These are phyloP conservation scores for Dryobates pubescens DNA, from an alignment of 2,797 vertebrate genomes.

Conservation along the genomic window DNA sequence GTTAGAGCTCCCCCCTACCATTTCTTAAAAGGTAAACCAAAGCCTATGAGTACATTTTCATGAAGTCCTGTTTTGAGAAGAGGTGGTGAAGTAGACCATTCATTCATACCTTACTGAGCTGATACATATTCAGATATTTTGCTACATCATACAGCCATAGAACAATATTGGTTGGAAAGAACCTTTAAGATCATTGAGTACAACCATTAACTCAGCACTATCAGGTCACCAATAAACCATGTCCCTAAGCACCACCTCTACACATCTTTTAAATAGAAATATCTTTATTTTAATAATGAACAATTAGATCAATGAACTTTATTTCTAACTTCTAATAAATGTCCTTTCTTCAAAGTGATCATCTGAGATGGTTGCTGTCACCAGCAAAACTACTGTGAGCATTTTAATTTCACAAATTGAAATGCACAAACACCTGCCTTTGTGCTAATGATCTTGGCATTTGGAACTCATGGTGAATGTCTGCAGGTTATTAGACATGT, in stretches of 20 bases:
- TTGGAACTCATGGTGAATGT: slow-evolving; percentile 38
- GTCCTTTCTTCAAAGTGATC: not conserved
- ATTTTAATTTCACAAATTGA: slow-evolving; percentile 40
- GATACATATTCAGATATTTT: not conserved
- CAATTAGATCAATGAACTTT: not conserved
- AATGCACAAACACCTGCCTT: slow-evolving; percentile 46
- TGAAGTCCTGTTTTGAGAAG: not conserved
- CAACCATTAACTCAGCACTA: not conserved
- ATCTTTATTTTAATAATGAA: not conserved
- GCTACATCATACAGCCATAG: not conserved
- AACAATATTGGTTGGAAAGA: not conserved
- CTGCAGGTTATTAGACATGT: slow-evolving; percentile 36
- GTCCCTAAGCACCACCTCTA: not conserved
- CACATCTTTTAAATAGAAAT: not conserved
- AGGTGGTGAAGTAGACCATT: not conserved
- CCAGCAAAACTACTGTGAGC: slow-evolving; percentile 24
- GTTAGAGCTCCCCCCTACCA: not conserved
- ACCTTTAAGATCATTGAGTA: not conserved
- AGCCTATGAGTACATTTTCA: not conserved
- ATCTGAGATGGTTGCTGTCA: not conserved
- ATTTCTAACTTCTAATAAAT: not conserved
- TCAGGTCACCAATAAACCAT: not conserved
- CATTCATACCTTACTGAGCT: not conserved
- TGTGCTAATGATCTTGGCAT: slow-evolving; percentile 52
- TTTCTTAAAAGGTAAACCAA: not conserved